Percentiles rank a stretch among this genome's conserved stretches.
Evolutionary conservation across 2,797 vertebrate species (phyloP).

Genomic region (Sparus aurata): DNA sequence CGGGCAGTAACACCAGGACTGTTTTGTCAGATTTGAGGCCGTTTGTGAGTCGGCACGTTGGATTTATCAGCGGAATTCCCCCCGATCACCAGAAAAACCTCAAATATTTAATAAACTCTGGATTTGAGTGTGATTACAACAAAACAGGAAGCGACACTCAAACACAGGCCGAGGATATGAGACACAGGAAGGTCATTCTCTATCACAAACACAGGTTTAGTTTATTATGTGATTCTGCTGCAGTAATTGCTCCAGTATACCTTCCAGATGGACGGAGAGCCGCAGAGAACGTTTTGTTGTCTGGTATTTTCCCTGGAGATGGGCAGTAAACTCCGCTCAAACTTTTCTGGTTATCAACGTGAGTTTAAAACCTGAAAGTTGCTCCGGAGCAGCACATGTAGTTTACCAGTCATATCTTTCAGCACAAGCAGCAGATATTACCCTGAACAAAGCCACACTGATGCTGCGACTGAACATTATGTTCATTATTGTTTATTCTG

Average conservation of each 20-base stretch:
- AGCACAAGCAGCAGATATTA: too few species aligned
- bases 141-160: background rate
- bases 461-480: too few species aligned
- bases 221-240: conserved; percentile 26
- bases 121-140: too few species aligned
- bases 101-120: background rate
- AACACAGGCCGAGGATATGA: background rate
- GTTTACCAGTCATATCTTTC: too few species aligned
- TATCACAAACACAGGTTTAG: conserved; percentile 22
- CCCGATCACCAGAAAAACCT: background rate
- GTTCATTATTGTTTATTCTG: too few species aligned
- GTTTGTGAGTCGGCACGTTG: background rate
- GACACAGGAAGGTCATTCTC: conserved; percentile 20
- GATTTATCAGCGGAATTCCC: background rate
- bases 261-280: conserved; percentile 40
- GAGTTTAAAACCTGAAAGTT: background rate
- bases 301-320: conserved; percentile 25
- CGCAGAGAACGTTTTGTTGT: conserved; percentile 15
- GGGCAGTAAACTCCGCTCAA: conserved; percentile 15
- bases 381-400: background rate
- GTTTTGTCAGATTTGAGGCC: background rate
- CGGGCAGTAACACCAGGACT: background rate
- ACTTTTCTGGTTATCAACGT: background rate
- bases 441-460: too few species aligned
- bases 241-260: conserved; percentile 37